Conservation (phyloP, 2,113 vertebrate species). For the Puma concolor region DNA sequence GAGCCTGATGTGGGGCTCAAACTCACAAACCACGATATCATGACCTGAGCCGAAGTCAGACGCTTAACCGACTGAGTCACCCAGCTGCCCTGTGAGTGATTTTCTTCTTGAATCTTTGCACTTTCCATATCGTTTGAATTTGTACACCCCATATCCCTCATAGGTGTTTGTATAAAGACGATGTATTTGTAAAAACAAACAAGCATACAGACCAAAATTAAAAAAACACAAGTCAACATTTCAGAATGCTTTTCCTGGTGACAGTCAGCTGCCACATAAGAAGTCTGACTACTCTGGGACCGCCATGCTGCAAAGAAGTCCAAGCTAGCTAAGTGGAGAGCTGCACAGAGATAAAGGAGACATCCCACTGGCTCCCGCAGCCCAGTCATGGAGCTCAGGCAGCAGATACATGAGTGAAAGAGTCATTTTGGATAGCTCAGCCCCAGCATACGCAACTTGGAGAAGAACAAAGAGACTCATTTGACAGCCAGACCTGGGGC, state of each 20-base stretch:
- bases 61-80: too few species aligned
- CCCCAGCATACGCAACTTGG: background rate
- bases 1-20: too few species aligned
- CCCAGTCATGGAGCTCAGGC: rapidly evolving
- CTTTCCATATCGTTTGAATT: background rate
- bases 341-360: background rate
- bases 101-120: background rate
- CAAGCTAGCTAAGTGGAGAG: background rate
- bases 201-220: background rate
- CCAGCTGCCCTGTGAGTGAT: background rate
- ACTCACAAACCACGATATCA: too few species aligned
- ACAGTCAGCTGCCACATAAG: background rate
- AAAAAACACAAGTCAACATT: background rate
- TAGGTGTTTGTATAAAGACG: background rate
- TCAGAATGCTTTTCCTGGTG: background rate
- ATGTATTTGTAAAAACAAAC: background rate
- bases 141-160: background rate
- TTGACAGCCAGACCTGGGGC: background rate
- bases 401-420: background rate
- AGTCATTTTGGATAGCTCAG: background rate
- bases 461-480: background rate
- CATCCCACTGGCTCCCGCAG: rapidly evolving
- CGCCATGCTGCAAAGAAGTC: background rate
- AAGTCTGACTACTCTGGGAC: rapidly evolving
- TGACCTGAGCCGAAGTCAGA: too few species aligned